Percentiles rank a stretch among this genome's conserved stretches.
phyloP scores from a whole-genome alignment of 2,113 vertebrate genomes.

The Rhinopomastus cyanomelas region DNA sequence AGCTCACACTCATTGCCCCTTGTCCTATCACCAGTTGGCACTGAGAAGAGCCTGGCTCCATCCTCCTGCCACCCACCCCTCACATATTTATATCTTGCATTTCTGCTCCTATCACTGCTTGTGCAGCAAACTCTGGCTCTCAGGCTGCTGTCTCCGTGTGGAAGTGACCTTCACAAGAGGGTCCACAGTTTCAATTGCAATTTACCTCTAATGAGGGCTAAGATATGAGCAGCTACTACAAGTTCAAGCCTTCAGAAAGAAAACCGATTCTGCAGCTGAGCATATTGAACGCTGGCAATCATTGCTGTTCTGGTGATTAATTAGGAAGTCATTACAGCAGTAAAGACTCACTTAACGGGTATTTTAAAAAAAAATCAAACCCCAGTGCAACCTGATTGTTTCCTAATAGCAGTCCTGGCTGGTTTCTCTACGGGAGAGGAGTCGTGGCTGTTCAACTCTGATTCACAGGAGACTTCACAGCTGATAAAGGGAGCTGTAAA shows the following conservation, averaged over 20 bases:
- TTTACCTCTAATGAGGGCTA: not conserved
- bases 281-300: not conserved
- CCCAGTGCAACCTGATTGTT: not conserved
- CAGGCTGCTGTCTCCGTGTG: rapidly evolving
- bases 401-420: not conserved
- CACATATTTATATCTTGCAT: too few species aligned
- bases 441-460: not conserved
- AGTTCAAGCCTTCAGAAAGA: not conserved
- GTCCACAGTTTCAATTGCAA: not conserved
- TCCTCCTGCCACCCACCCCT: too few species aligned
- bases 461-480: not conserved
- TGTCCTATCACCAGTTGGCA: too few species aligned
- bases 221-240: not conserved
- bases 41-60: too few species aligned
- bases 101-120: rapidly evolving
- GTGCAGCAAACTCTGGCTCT: not conserved
- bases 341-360: not conserved
- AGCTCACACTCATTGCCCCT: too few species aligned
- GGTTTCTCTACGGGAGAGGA: not conserved
- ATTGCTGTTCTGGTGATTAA: not conserved
- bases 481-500: not conserved
- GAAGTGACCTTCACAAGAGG: not conserved
- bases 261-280: not conserved
- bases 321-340: not conserved
- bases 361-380: not conserved